Conservation (phyloP, 2,113 vertebrate genomes). For the Coptodon bakossiorum region DNA sequence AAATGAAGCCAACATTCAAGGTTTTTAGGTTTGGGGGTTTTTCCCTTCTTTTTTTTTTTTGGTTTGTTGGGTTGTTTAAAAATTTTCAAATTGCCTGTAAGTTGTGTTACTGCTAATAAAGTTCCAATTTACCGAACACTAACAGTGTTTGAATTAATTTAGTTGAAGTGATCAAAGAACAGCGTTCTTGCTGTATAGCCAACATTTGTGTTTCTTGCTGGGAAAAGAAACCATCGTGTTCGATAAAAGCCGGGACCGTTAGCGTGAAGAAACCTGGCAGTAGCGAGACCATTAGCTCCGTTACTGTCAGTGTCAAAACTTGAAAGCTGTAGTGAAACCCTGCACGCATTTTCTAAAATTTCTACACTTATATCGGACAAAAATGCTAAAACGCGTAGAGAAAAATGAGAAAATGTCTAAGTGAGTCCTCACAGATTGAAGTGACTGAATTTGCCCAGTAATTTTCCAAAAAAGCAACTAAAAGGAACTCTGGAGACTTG, state of each 20-base stretch:
- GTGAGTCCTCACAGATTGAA: rapidly evolving
- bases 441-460: neutral
- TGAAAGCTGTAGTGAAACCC: neutral
- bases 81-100: rapidly evolving
- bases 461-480: neutral
- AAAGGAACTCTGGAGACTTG: neutral
- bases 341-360: neutral
- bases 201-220: neutral
- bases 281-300: neutral
- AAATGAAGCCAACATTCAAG: too few species aligned
- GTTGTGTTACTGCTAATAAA: neutral
- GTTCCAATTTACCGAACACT: neutral
- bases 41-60: neutral
- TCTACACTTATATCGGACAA: neutral
- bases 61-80: neutral
- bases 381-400: neutral
- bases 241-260: neutral
- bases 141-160: neutral
- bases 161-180: constrained; percentile 9
- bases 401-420: neutral
- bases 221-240: neutral
- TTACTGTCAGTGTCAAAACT: neutral
- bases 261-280: neutral
- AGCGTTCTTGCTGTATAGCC: neutral
- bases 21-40: neutral